These are phyloP conservation scores for Dicranocentrus wangi DNA, from an alignment of 2,888 invertebrate species.

Conservation along the genomic window DNA sequence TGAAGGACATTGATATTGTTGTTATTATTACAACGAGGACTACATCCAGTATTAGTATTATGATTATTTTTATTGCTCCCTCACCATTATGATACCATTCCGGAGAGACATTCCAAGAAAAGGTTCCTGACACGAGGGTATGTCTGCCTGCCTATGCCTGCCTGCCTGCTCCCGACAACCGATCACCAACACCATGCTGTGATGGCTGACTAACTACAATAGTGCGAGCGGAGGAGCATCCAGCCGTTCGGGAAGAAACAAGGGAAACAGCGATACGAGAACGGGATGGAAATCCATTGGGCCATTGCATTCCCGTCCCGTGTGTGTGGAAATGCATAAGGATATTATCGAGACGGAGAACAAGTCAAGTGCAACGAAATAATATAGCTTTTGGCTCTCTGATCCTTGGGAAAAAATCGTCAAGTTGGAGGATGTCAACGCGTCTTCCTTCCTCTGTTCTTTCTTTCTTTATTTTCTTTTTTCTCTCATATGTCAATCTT, in stretches of 20 bases:
- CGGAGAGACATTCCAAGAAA: conserved; percentile 9
- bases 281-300: not conserved
- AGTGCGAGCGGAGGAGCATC: conserved; percentile 4
- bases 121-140: no score
- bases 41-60: conserved; percentile 50
- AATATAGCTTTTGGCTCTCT: conserved; percentile 12
- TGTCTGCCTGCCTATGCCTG: not conserved
- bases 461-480: not conserved
- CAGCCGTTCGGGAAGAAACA: not conserved
- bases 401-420: not conserved
- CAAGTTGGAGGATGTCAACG: not conserved
- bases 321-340: not conserved
- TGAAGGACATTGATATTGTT: conserved; percentile 36
- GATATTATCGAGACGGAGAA: no score
- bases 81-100: conserved; percentile 33
- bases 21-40: conserved; percentile 41
- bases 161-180: no score
- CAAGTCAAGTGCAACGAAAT: conserved; percentile 24
- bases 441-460: not conserved
- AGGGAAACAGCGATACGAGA: not conserved
- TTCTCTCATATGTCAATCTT: not conserved
- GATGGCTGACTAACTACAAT: not conserved
- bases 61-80: conserved; percentile 54
- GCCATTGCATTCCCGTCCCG: no score
- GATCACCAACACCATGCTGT: no score